Evolutionary conservation across 2,797 vertebrate genomes (phyloP).

Genomic region (Gymnoscopelus braueri): DNA sequence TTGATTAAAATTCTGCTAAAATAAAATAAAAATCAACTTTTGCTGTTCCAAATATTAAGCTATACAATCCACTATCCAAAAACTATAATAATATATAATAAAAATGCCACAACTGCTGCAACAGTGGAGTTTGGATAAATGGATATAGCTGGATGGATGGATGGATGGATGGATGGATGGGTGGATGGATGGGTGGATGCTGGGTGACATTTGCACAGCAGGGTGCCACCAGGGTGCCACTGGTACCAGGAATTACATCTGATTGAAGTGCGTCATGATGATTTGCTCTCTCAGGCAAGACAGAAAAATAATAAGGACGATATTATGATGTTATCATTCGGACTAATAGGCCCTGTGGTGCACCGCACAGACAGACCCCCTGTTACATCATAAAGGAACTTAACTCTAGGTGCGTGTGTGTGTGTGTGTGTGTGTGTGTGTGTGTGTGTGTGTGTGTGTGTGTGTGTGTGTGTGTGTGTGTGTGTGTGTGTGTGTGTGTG

Average conservation of each 20-base stretch:
- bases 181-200: too few species aligned
- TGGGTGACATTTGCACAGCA: neutral
- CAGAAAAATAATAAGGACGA: constrained; percentile 40
- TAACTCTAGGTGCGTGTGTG: constrained; percentile 51
- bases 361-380: constrained; percentile 41
- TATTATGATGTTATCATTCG: constrained; percentile 27
- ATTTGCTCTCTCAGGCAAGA: constrained; percentile 26
- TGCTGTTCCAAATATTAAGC: too few species aligned
- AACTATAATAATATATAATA: too few species aligned
- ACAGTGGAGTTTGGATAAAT: neutral
- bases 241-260: constrained; percentile 35
- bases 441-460: too few species aligned
- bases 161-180: neutral
- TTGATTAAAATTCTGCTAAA: too few species aligned
- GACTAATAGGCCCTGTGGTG: constrained; percentile 38
- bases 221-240: constrained; percentile 2
- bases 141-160: constrained; percentile 7
- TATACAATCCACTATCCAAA: too few species aligned
- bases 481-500: too few species aligned
- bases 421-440: neutral
- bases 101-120: neutral
- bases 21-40: too few species aligned
- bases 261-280: constrained; percentile 37
- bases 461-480: too few species aligned
- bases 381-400: constrained; percentile 75